Evolutionary conservation across 92 coral and sea anemone species (phyloP).

Genomic region (Palythoa heliodiscus): DNA sequence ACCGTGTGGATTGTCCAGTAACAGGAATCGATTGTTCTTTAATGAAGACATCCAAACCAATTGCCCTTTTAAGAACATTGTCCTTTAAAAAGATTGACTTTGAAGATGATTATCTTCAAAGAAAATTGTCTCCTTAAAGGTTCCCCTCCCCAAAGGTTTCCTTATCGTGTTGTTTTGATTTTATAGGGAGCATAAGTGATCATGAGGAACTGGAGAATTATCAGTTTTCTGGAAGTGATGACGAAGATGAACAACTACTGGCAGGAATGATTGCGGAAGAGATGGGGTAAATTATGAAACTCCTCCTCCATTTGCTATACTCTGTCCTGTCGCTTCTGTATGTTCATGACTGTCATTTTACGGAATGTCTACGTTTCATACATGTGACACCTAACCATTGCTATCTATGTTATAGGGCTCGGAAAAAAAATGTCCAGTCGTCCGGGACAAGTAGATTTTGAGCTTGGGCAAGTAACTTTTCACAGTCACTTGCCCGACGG

Average conservation of each 20-base stretch:
- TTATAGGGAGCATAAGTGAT: constrained; percentile 66
- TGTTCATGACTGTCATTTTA: too few relatives aligned
- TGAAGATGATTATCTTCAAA: not conserved
- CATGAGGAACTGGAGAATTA: constrained; percentile 85
- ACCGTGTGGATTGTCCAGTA: too few relatives aligned
- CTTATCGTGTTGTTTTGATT: not conserved
- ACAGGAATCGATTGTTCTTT: not conserved
- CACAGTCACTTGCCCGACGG: too few relatives aligned
- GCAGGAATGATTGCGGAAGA: constrained; percentile 99
- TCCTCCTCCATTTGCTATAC: too few relatives aligned
- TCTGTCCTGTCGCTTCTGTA: not conserved
- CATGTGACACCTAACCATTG: too few relatives aligned
- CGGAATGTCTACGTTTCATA: too few relatives aligned
- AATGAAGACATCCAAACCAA: not conserved
- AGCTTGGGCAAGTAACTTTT: too few relatives aligned
- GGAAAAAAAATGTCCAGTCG: too few relatives aligned
- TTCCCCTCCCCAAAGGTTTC: not conserved
- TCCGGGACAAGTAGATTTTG: too few relatives aligned
- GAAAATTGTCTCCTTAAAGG: not conserved
- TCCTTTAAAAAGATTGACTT: not conserved
- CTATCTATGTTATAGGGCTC: not conserved
- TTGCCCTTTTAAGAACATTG: not conserved
- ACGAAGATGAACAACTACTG: constrained; percentile 92
- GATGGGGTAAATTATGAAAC: constrained; percentile 78
- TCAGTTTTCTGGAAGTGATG: constrained; percentile 97